Conservation (phyloP, 2,888 invertebrate species). For the Seira musarum region DNA sequence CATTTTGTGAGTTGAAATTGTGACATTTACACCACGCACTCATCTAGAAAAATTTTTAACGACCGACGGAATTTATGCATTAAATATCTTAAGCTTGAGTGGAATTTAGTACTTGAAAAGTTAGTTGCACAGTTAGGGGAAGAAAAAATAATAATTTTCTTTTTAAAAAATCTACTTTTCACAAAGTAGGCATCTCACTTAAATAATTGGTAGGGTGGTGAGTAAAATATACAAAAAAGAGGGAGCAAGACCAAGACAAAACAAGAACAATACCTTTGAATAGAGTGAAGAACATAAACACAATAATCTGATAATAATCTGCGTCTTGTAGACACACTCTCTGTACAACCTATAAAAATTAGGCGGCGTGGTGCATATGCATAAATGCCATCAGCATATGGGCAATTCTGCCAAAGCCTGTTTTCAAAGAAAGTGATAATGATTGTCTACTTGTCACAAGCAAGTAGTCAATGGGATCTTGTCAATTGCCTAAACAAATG, state of each 20-base stretch:
- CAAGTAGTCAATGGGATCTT: too few relatives aligned
- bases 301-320: constrained; percentile 20
- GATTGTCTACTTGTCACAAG: too few relatives aligned
- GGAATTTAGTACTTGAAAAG: background rate
- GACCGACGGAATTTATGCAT: too few relatives aligned
- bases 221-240: background rate
- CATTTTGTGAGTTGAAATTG: background rate
- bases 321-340: background rate
- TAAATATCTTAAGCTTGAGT: background rate
- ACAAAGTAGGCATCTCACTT: background rate
- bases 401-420: too few relatives aligned
- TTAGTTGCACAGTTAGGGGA: background rate
- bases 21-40: constrained; percentile 9
- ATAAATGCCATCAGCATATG: too few relatives aligned
- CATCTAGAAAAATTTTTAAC: background rate
- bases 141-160: background rate
- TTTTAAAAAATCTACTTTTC: too few relatives aligned
- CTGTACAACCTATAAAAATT: background rate
- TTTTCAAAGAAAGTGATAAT: too few relatives aligned
- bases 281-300: constrained; percentile 1
- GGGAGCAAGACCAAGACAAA: background rate
- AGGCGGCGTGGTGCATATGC: too few relatives aligned
- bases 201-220: background rate
- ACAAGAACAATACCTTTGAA: too few relatives aligned
- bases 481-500: too few relatives aligned